Evolutionary conservation across 2,797 vertebrate genomes (phyloP).

Genomic region (Limosa lapponica): DNA sequence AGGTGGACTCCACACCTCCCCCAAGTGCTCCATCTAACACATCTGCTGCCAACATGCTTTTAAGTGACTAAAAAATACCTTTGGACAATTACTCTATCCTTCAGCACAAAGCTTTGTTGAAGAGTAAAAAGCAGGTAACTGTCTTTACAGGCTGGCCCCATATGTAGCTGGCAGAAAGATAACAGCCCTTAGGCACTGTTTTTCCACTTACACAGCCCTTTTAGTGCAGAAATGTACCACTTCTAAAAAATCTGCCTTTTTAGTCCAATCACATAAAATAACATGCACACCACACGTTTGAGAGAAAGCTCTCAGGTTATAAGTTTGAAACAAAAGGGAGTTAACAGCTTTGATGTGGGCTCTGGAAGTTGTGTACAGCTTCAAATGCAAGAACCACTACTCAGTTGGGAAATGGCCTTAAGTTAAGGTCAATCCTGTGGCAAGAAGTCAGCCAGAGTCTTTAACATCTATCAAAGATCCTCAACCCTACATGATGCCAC

Average conservation of each 20-base stretch:
- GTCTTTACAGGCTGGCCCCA: not conserved
- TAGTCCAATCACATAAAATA: not conserved
- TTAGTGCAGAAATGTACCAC: not conserved
- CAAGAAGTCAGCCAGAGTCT: not conserved
- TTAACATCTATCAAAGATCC: not conserved
- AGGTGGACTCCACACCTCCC: not conserved
- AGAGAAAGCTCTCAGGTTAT: not conserved
- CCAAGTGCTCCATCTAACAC: not conserved
- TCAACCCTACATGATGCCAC: not conserved
- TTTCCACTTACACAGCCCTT: not conserved
- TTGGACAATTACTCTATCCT: not conserved
- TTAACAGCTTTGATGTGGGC: not conserved
- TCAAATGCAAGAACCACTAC: not conserved
- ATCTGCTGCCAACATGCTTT: not conserved
- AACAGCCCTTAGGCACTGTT: not conserved
- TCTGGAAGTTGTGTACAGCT: not conserved
- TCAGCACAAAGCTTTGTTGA: not conserved
- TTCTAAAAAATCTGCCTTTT: not conserved
- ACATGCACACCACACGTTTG: rapidly evolving
- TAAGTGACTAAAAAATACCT: not conserved
- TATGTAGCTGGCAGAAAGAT: not conserved
- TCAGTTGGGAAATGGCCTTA: not conserved
- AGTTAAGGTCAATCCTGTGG: not conserved
- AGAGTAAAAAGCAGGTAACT: not conserved
- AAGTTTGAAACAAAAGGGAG: not conserved